Percentiles rank a stretch among this genome's conserved stretches.
Conservation (phyloP, 2,888 invertebrate species). For the Heteropelma amictum region DNA sequence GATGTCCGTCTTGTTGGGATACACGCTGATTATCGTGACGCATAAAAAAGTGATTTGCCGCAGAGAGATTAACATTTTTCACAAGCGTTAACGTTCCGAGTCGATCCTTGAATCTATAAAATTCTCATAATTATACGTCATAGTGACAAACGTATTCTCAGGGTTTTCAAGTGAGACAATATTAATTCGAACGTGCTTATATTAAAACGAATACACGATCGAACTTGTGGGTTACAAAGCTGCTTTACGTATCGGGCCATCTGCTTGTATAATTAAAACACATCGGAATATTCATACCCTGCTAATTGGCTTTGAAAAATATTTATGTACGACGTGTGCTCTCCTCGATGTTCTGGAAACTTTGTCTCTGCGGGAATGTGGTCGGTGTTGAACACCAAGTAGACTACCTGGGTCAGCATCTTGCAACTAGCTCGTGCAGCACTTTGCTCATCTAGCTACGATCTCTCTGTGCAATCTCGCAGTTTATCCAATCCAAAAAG, state of each 20-base stretch:
- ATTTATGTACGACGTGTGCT: conserved; percentile 30
- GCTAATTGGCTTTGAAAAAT: conserved; percentile 47
- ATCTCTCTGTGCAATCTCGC: background rate
- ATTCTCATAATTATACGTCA: too few relatives aligned
- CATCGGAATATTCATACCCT: conserved; percentile 43
- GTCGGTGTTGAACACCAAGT: background rate
- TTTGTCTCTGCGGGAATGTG: conserved; percentile 2
- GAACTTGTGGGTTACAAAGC: background rate
- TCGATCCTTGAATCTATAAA: too few relatives aligned
- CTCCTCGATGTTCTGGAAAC: conserved; percentile 7
- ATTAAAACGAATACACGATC: background rate
- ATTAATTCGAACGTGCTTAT: too few relatives aligned
- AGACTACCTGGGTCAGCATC: too few relatives aligned
- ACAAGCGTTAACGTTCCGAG: too few relatives aligned
- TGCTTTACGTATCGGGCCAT: conserved; percentile 3
- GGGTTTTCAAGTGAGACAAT: background rate
- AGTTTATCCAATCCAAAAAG: background rate
- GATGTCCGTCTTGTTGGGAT: too few relatives aligned
- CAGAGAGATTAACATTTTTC: too few relatives aligned
- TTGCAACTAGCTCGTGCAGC: background rate
- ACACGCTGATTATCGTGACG: too few relatives aligned
- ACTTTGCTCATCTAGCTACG: background rate
- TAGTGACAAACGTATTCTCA: background rate
- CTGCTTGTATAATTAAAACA: conserved; percentile 38
- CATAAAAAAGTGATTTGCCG: too few relatives aligned